Evolutionary conservation across 2,113 vertebrate genomes (phyloP).

Genomic region (Mixornis gularis): DNA sequence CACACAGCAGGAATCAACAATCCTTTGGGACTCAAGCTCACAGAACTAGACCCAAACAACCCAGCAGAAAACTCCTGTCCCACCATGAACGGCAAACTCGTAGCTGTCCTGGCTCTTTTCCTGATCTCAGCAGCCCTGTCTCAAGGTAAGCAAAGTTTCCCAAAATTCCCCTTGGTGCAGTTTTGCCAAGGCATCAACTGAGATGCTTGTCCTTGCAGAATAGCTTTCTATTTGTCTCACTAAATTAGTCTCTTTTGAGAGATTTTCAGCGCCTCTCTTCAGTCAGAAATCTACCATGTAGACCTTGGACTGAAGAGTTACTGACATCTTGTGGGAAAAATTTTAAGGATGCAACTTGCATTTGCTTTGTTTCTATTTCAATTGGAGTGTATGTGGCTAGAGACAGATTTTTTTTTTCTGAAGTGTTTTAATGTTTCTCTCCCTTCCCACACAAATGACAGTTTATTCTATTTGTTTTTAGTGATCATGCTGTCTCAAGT

Average conservation of each 20-base stretch:
- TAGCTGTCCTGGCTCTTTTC: slow-evolving; percentile 47
- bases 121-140: slow-evolving; percentile 61
- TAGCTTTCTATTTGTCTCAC: not conserved
- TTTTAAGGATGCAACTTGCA: not conserved
- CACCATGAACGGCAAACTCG: slow-evolving; percentile 32
- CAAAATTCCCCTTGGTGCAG: fast-evolving
- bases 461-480: not conserved
- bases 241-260: not conserved
- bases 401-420: not conserved
- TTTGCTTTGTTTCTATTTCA: not conserved
- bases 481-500: not conserved
- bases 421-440: not conserved
- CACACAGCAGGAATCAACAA: not conserved
- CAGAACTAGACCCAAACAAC: not conserved
- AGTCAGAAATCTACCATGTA: not conserved
- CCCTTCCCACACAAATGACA: not conserved
- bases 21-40: not conserved
- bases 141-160: slow-evolving; percentile 71
- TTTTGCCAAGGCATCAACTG: not conserved
- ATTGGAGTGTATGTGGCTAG: not conserved
- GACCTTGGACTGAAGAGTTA: not conserved
- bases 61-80: not conserved
- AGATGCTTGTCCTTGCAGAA: not conserved
- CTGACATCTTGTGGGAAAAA: slow-evolving; percentile 1
- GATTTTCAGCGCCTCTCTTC: not conserved